phyloP scores from a whole-genome alignment of 2,113 vertebrate genomes.

The Bostrychus sinensis region DNA sequence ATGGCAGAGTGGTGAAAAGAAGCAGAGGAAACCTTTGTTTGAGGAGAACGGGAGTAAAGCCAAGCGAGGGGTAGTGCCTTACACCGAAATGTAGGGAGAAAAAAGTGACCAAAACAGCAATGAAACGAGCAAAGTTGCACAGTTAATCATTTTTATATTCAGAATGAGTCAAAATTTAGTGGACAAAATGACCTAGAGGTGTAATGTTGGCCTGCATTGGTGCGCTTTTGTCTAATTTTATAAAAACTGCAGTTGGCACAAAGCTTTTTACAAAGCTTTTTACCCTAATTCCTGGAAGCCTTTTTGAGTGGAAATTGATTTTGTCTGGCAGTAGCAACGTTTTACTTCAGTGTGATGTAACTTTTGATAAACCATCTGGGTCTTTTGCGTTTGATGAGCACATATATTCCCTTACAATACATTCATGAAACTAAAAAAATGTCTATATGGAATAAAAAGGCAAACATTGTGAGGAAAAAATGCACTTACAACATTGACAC shows the following conservation, averaged over 20 bases:
- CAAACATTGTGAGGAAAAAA: constrained; percentile 31
- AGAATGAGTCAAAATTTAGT: too few relatives aligned
- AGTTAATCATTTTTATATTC: too few relatives aligned
- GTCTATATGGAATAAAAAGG: constrained; percentile 20
- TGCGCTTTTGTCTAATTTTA: background rate
- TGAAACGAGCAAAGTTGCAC: too few relatives aligned
- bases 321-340: constrained; percentile 6
- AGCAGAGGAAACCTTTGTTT: too few relatives aligned
- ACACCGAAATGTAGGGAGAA: too few relatives aligned
- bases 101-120: too few relatives aligned
- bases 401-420: constrained; percentile 3
- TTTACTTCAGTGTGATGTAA: constrained; percentile 1
- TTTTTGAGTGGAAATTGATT: background rate
- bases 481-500: constrained; percentile 8
- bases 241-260: background rate
- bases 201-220: too few relatives aligned
- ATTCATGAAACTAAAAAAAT: constrained; percentile 43
- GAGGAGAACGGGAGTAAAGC: too few relatives aligned
- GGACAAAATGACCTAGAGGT: too few relatives aligned
- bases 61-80: too few relatives aligned
- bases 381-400: background rate
- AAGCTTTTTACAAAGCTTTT: background rate
- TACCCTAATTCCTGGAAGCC: constrained; percentile 2
- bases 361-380: background rate
- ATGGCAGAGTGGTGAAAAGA: too few relatives aligned